These are phyloP conservation scores for Scomber colias DNA, from an alignment of 2,113 vertebrate genomes.

Conservation along the genomic window DNA sequence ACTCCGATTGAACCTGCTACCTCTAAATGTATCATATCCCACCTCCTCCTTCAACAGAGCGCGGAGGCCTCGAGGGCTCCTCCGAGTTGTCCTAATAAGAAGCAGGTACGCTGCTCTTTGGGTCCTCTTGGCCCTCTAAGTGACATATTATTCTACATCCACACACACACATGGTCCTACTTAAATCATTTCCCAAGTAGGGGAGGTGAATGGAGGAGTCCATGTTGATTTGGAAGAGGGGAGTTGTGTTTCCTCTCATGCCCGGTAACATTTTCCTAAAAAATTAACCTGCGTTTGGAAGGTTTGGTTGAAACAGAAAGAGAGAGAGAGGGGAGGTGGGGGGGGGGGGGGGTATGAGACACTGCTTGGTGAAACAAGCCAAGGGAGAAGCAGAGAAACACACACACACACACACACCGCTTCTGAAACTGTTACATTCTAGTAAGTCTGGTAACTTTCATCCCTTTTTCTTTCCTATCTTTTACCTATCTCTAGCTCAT, in stretches of 20 bases:
- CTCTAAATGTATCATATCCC: conserved; percentile 74
- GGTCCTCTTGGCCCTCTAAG: conserved; percentile 80
- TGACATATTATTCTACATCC: conserved; percentile 84
- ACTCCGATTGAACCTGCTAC: conserved; percentile 56
- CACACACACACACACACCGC: too few species aligned
- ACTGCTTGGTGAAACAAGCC: not conserved
- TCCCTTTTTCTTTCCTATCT: not conserved
- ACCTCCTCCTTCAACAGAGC: conserved; percentile 41
- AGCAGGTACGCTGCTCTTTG: conserved; percentile 81
- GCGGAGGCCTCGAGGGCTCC: conserved; percentile 62
- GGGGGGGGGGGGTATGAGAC: not conserved
- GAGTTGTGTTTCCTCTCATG: conserved; percentile 76
- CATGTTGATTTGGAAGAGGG: conserved; percentile 77
- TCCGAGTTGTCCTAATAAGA: conserved; percentile 79
- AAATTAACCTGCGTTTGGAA: conserved; percentile 69
- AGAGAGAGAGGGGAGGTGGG: not conserved
- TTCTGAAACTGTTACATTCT: not conserved
- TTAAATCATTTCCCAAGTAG: conserved; percentile 86
- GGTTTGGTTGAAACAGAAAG: conserved; percentile 51
- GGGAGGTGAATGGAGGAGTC: conserved; percentile 75
- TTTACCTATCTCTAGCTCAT: conserved; percentile 7
- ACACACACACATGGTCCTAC: conserved; percentile 84
- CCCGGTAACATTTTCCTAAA: conserved; percentile 77
- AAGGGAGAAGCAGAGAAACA: not conserved
- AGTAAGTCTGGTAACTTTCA: not conserved